phyloP scores from a whole-genome alignment of 2,797 vertebrate genomes.

The Coreius guichenoti region DNA sequence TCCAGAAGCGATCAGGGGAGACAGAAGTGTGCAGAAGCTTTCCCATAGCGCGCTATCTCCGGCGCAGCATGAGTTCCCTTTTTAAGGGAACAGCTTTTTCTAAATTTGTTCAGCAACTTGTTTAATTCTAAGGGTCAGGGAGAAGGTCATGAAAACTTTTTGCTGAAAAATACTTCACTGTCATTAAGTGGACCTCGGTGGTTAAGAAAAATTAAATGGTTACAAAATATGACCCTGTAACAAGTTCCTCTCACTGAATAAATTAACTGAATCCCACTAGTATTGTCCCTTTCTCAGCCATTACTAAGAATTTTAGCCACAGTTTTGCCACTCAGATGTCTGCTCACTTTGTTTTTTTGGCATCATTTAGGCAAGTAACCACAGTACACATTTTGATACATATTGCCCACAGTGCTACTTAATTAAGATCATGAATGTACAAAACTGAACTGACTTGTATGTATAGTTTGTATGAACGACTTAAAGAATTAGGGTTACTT shows the following conservation, averaged over 20 bases:
- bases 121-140: conserved; percentile 10
- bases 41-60: too few relatives aligned
- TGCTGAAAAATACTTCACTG: conserved; percentile 1
- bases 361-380: background rate
- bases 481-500: background rate
- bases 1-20: background rate
- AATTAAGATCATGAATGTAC: background rate
- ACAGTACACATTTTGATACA: background rate
- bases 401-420: background rate
- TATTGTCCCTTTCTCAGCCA: conserved; percentile 1
- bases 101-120: background rate
- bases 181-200: background rate
- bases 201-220: conserved; percentile 4
- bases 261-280: conserved; percentile 5
- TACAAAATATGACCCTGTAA: conserved; percentile 8
- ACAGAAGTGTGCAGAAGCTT: too few relatives aligned
- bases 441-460: background rate
- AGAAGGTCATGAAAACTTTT: conserved; percentile 1
- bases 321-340: background rate
- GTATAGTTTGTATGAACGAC: background rate
- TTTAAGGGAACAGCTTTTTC: background rate
- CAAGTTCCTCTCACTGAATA: background rate
- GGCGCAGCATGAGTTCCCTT: background rate
- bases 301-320: background rate
- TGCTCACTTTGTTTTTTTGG: background rate